A percentile compares a stretch with the other conserved stretches of the same genome.
Evolutionary conservation across 2,888 invertebrate species (phyloP).

Genomic region (Pristionchus entomophagus): DNA sequence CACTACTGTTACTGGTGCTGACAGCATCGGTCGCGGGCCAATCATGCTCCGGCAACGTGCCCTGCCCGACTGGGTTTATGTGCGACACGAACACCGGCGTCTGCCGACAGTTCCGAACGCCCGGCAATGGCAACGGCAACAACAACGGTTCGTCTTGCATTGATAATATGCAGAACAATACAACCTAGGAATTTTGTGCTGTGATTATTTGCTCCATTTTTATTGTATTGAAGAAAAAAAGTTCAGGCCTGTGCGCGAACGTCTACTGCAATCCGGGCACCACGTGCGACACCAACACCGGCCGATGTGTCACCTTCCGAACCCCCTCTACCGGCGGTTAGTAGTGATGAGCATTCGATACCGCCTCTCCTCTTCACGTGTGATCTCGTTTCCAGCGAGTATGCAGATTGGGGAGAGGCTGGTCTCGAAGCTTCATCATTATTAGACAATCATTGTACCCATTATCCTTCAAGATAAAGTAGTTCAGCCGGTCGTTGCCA

Average conservation of each 20-base stretch:
- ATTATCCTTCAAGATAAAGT: neutral
- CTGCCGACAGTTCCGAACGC: conserved; percentile 39
- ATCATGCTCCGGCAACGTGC: neutral
- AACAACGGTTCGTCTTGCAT: neutral
- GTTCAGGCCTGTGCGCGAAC: neutral
- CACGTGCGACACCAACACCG: conserved; percentile 43
- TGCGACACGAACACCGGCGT: conserved; percentile 46
- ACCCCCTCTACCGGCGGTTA: conserved; percentile 1
- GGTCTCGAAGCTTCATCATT: no score
- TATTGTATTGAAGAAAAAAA: neutral
- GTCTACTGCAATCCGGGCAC: conserved; percentile 18
- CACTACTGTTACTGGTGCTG: neutral
- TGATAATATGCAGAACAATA: neutral
- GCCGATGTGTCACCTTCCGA: conserved; percentile 21
- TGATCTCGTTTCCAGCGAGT: no score
- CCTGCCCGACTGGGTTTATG: conserved; percentile 31
- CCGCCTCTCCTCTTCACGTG: no score
- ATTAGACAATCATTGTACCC: no score
- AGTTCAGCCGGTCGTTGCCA: neutral
- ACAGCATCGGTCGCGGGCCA: neutral
- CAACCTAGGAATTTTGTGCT: no score
- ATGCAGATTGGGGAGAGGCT: no score
- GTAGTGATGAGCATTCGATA: no score
- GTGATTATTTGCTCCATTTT: neutral
- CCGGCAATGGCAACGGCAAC: conserved; percentile 21